Percentiles rank a stretch among this genome's conserved stretches.
These are phyloP conservation scores for Bombus superbus DNA, from an alignment of 1,140 invertebrate species.

Conservation along the genomic window DNA sequence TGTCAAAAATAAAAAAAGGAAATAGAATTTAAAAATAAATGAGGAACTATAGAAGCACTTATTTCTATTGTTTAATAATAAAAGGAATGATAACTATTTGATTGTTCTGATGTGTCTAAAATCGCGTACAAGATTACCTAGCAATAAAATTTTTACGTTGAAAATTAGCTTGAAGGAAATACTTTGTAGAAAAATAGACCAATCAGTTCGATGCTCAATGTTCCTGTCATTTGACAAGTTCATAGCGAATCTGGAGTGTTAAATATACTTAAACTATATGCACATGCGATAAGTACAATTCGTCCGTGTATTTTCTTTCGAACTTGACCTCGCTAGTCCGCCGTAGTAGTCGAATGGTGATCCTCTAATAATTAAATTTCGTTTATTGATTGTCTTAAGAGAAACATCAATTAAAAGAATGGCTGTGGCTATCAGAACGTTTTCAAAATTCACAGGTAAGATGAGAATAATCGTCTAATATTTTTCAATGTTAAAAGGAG, in stretches of 20 bases:
- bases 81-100: not conserved
- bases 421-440: conserved; percentile 80
- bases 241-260: conserved; percentile 3
- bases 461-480: not conserved
- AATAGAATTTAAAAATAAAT: too few relatives aligned
- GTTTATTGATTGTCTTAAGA: conserved; percentile 47
- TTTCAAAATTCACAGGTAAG: conserved; percentile 80
- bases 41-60: too few relatives aligned
- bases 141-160: not conserved
- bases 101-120: not conserved
- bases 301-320: conserved; percentile 64
- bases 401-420: conserved; percentile 71
- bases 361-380: conserved; percentile 67
- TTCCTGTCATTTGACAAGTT: conserved; percentile 47
- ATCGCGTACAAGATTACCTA: too few relatives aligned
- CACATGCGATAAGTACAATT: conserved; percentile 51
- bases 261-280: not conserved
- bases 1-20: too few relatives aligned
- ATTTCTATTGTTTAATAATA: not conserved
- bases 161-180: not conserved
- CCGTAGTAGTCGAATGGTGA: conserved; percentile 74
- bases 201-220: conserved; percentile 28
- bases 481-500: not conserved
- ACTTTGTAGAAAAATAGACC: not conserved
- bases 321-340: conserved; percentile 64